Conservation (phyloP, 2,113 vertebrate species). For the Diglossa brunneiventris region DNA sequence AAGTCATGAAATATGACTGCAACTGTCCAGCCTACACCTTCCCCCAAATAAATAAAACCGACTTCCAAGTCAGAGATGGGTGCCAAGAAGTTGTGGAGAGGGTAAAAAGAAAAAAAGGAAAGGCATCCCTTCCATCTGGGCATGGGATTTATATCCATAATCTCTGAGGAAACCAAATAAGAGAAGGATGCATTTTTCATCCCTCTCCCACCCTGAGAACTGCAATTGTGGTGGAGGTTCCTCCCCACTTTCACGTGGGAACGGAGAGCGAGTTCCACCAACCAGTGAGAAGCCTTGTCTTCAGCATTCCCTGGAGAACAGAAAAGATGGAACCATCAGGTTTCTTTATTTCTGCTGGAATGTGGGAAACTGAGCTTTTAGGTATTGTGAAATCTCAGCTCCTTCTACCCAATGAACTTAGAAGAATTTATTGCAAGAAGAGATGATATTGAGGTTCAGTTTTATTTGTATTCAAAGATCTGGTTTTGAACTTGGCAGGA, state of each 20-base stretch:
- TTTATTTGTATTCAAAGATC: slow-evolving; percentile 61
- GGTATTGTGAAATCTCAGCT: slow-evolving; percentile 49
- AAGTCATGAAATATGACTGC: not conserved
- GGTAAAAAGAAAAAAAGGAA: not conserved
- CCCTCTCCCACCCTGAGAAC: not conserved
- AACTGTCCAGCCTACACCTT: slow-evolving; percentile 3
- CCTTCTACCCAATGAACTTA: slow-evolving; percentile 10
- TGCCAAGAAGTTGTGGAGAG: slow-evolving; percentile 22
- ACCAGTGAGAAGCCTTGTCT: not conserved
- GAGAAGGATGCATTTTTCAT: slow-evolving; percentile 37
- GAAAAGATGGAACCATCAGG: slow-evolving; percentile 12
- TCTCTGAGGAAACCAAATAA: slow-evolving; percentile 35
- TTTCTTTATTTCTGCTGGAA: slow-evolving; percentile 45
- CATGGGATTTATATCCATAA: slow-evolving; percentile 11
- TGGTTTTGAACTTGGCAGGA: slow-evolving; percentile 63
- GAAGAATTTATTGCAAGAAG: slow-evolving; percentile 52
- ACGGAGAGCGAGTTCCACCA: not conserved
- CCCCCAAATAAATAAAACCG: not conserved
- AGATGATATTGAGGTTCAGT: slow-evolving; percentile 58
- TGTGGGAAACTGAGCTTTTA: slow-evolving; percentile 42
- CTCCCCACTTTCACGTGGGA: slow-evolving; percentile 44
- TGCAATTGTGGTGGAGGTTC: slow-evolving; percentile 25
- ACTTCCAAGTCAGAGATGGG: not conserved
- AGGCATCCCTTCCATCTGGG: not conserved
- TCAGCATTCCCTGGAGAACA: not conserved